These are phyloP conservation scores for Chelonus formosanus DNA, from an alignment of 2,888 invertebrate species.

Conservation along the genomic window DNA sequence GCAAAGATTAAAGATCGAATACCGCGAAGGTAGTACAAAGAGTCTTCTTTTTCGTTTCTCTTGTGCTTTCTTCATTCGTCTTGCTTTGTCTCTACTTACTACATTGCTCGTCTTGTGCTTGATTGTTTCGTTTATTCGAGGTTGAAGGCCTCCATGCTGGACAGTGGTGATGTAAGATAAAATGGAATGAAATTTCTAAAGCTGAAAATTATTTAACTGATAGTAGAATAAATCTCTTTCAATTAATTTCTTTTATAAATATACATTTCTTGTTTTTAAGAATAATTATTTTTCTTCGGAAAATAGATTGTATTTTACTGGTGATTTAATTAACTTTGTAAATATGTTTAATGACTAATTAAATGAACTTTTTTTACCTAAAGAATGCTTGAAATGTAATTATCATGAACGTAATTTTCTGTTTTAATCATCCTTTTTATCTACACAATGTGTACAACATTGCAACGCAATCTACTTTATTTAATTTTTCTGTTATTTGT, in stretches of 20 bases:
- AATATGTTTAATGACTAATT: too few species aligned
- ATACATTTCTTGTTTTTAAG: neutral
- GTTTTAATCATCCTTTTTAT: too few species aligned
- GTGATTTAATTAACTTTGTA: too few species aligned
- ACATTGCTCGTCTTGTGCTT: slow-evolving; percentile 14
- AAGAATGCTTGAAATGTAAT: too few species aligned
- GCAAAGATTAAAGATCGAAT: slow-evolving; percentile 34
- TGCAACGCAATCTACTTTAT: too few species aligned
- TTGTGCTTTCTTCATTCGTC: slow-evolving; percentile 18
- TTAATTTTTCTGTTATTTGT: too few species aligned
- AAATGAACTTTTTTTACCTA: too few species aligned
- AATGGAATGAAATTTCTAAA: neutral
- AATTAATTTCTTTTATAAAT: neutral
- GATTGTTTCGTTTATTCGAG: slow-evolving; percentile 26
- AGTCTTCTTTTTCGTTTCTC: neutral
- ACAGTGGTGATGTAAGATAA: neutral
- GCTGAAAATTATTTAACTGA: neutral
- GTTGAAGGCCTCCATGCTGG: neutral
- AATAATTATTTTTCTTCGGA: too few species aligned
- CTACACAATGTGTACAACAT: too few species aligned
- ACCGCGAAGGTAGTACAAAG: slow-evolving; percentile 19
- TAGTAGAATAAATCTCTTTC: neutral
- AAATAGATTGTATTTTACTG: too few species aligned
- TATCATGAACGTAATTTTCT: too few species aligned
- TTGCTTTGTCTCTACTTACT: slow-evolving; percentile 19